phyloP scores from a whole-genome alignment of 2,113 vertebrate genomes.

The Tachycineta bicolor region DNA sequence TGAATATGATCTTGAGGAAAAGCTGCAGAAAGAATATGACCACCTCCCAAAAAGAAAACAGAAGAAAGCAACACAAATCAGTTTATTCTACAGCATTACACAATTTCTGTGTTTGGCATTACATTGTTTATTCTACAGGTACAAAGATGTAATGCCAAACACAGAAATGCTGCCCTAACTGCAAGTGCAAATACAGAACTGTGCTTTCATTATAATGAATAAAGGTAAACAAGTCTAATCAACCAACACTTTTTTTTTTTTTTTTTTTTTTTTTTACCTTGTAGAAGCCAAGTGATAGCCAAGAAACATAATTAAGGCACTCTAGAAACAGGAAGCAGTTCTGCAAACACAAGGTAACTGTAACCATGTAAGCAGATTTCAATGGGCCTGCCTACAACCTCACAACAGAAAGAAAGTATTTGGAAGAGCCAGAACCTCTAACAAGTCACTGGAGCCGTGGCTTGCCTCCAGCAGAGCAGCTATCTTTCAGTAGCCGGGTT shows the following conservation, averaged over 20 bases:
- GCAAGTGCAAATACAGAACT: background rate
- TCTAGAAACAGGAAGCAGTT: background rate
- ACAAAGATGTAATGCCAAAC: background rate
- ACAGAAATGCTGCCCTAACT: background rate
- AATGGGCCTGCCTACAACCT: background rate
- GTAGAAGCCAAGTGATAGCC: background rate
- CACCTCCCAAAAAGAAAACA: background rate
- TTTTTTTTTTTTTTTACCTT: background rate
- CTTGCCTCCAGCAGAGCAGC: background rate
- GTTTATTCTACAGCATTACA: background rate
- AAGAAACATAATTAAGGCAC: background rate
- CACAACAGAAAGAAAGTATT: background rate
- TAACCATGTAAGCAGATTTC: background rate
- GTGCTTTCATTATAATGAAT: background rate
- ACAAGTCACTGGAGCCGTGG: background rate
- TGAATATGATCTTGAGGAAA: background rate
- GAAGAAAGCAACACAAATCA: background rate
- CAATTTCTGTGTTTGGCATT: too few relatives aligned
- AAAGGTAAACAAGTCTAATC: background rate
- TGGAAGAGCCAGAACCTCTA: background rate
- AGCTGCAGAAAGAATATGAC: background rate
- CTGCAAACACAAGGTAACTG: slow-evolving; percentile 1
- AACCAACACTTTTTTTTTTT: background rate
- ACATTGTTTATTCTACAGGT: too few relatives aligned
- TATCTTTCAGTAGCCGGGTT: background rate